Evolutionary conservation across 2,888 invertebrate genomes (phyloP).

Genomic region (Watsonalla binaria): DNA sequence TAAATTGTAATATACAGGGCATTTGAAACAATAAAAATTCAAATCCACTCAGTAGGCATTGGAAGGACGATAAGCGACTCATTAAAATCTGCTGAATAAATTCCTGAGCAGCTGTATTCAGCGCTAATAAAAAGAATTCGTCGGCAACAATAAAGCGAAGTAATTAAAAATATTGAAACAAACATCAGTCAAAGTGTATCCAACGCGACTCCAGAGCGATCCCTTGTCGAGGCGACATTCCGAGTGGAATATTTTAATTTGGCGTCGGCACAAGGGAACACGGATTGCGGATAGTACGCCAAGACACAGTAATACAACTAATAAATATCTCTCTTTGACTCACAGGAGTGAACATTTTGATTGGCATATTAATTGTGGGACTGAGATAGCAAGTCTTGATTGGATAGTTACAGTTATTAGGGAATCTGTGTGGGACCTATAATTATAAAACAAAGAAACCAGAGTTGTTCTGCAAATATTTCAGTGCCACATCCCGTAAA

Average conservation of each 20-base stretch:
- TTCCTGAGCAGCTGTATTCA: neutral
- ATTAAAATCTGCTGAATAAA: neutral
- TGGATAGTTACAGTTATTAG: too few species aligned
- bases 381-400: too few species aligned
- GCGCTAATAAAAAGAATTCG: neutral
- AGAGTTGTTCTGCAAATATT: too few species aligned
- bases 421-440: too few species aligned
- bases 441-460: too few species aligned
- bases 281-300: neutral
- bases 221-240: constrained; percentile 19
- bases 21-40: neutral
- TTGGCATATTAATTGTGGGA: too few species aligned
- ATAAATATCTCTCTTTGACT: neutral
- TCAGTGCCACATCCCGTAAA: too few species aligned
- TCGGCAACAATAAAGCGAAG: neutral
- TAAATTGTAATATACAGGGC: neutral
- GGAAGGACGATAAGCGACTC: neutral
- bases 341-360: too few species aligned
- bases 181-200: constrained; percentile 2
- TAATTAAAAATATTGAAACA: constrained; percentile 4
- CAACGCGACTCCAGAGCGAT: neutral
- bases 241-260: constrained; percentile 35
- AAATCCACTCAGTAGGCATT: neutral
- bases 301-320: neutral
- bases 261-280: constrained; percentile 7